phyloP scores from a whole-genome alignment of 2,113 vertebrate species.

The Scartelaos histophorus region DNA sequence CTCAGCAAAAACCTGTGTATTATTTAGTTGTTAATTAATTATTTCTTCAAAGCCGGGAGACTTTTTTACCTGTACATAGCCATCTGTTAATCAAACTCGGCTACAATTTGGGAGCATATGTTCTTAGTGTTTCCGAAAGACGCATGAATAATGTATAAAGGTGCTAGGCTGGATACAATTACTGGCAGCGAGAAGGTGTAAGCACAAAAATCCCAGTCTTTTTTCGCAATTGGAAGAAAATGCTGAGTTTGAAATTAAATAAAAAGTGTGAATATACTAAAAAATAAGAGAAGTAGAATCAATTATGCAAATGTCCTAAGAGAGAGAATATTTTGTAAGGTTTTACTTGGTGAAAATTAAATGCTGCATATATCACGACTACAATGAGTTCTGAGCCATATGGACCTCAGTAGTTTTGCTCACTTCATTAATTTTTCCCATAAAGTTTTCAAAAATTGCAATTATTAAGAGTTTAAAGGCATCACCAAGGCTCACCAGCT shows the following conservation, averaged over 20 bases:
- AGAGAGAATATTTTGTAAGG: neutral
- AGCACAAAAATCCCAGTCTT: constrained; percentile 34
- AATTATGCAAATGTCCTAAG: neutral
- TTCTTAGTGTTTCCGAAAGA: constrained; percentile 37
- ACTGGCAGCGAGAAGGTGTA: constrained; percentile 36
- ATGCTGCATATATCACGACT: too few relatives aligned
- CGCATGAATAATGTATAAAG: constrained; percentile 63
- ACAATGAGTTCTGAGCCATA: too few relatives aligned
- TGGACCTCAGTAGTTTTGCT: too few relatives aligned
- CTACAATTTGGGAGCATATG: constrained; percentile 39
- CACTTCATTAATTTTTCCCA: too few relatives aligned
- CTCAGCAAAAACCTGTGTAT: constrained; percentile 18
- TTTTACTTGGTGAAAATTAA: too few relatives aligned
- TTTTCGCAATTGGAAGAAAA: constrained; percentile 38
- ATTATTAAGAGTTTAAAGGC: too few relatives aligned
- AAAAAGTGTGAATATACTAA: constrained; percentile 30
- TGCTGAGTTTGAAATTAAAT: constrained; percentile 45
- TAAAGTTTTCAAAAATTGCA: too few relatives aligned
- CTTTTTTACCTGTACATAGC: constrained; percentile 9
- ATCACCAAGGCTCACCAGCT: too few relatives aligned
- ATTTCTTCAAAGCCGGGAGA: constrained; percentile 32
- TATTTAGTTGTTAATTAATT: neutral
- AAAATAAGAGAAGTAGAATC: constrained; percentile 7
- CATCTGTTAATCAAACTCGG: constrained; percentile 50
- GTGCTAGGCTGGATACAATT: constrained; percentile 47